phyloP scores from a whole-genome alignment of 2,113 vertebrate genomes.

The Gymnocephalus cernua region DNA sequence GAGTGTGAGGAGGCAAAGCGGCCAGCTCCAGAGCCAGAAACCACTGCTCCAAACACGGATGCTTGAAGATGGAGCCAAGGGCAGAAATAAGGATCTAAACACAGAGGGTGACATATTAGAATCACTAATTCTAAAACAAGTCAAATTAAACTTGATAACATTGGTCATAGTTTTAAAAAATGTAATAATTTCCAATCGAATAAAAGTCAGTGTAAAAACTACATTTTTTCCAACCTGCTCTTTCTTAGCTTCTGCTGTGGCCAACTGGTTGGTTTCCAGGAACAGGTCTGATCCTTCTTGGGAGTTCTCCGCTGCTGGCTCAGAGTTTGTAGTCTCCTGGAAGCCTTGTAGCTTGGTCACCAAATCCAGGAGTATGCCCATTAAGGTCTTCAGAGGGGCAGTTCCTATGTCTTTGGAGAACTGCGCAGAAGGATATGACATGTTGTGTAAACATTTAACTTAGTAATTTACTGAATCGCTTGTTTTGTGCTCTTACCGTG shows the following conservation, averaged over 20 bases:
- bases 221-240: slow-evolving; percentile 69
- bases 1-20: slow-evolving; percentile 83
- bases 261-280: slow-evolving; percentile 77
- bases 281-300: slow-evolving; percentile 82
- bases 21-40: slow-evolving; percentile 90
- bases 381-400: slow-evolving; percentile 73
- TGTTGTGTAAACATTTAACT: not conserved
- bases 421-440: slow-evolving; percentile 18
- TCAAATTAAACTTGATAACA: not conserved
- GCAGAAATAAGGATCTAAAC: slow-evolving; percentile 84
- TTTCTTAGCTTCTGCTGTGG: slow-evolving; percentile 46
- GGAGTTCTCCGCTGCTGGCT: slow-evolving; percentile 28
- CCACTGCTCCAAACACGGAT: slow-evolving; percentile 91
- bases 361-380: slow-evolving; percentile 84
- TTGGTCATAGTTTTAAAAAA: not conserved
- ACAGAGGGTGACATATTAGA: slow-evolving; percentile 5
- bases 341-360: slow-evolving; percentile 77
- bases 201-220: not conserved
- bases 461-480: not conserved
- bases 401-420: slow-evolving; percentile 80
- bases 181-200: not conserved
- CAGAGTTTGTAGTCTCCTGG: slow-evolving; percentile 37
- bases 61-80: slow-evolving; percentile 86
- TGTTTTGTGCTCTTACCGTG: slow-evolving; percentile 78
- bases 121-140: not conserved